These are phyloP conservation scores for Aleiodes sp. DNA, from an alignment of 1,140 invertebrate genomes.

Conservation along the genomic window DNA sequence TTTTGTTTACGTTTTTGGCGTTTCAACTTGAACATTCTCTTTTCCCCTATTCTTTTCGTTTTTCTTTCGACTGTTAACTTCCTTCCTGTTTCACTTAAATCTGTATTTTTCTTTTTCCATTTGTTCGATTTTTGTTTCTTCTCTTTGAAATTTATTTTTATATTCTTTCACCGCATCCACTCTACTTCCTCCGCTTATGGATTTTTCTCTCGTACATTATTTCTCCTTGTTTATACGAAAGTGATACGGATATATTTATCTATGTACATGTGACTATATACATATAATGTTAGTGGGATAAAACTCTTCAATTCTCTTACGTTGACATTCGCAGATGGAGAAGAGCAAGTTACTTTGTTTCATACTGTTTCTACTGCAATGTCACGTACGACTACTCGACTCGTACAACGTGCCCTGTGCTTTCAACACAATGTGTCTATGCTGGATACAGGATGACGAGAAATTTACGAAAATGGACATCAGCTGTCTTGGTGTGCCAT, in stretches of 20 bases:
- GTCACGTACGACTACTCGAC: slow-evolving; percentile 38
- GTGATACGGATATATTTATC: too few relatives aligned
- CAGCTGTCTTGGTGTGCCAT: slow-evolving; percentile 71
- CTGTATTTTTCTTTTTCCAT: too few relatives aligned
- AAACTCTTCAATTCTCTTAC: slow-evolving; percentile 4
- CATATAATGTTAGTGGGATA: not conserved
- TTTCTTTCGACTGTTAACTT: not conserved
- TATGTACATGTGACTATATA: too few relatives aligned
- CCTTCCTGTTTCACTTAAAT: too few relatives aligned
- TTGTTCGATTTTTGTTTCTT: too few relatives aligned
- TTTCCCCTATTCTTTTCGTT: not conserved
- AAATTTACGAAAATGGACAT: slow-evolving; percentile 71
- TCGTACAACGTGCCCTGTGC: slow-evolving; percentile 65
- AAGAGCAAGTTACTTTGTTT: slow-evolving; percentile 31
- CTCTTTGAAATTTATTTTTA: too few relatives aligned
- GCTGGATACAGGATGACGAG: slow-evolving; percentile 68
- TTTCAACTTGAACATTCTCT: not conserved
- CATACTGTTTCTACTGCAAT: slow-evolving; percentile 44
- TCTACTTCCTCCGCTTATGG: too few relatives aligned
- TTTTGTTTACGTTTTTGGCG: slow-evolving; percentile 25
- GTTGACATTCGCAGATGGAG: slow-evolving; percentile 45
- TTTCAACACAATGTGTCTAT: slow-evolving; percentile 73
- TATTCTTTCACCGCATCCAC: too few relatives aligned
- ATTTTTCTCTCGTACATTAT: not conserved
- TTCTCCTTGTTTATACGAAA: too few relatives aligned